Conservation (phyloP, 1,140 invertebrate species). For the Drosophila lini region DNA sequence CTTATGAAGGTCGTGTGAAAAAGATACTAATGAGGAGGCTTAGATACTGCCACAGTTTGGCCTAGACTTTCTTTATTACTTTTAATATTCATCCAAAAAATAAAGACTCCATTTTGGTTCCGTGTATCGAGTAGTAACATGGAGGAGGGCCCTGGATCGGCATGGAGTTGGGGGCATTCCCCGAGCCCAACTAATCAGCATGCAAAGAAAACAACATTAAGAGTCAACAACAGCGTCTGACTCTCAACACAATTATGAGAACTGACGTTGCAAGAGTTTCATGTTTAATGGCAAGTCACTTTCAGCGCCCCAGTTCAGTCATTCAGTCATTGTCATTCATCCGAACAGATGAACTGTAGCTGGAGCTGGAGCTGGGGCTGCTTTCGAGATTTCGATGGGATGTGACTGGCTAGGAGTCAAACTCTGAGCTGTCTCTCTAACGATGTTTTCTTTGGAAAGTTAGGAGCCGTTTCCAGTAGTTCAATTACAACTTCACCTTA, state of each 20-base stretch:
- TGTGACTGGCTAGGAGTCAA: conserved; percentile 4
- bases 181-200: conserved; percentile 79
- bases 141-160: conserved; percentile 29
- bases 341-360: conserved; percentile 40
- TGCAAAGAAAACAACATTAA: conserved; percentile 83
- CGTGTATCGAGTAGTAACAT: conserved; percentile 3
- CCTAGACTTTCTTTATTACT: not conserved
- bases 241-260: conserved; percentile 82
- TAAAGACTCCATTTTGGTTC: not conserved
- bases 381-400: conserved; percentile 9
- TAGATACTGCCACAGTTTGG: not conserved
- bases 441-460: conserved; percentile 79
- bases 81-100: not conserved
- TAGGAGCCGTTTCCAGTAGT: conserved; percentile 80
- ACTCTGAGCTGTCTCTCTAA: conserved; percentile 41
- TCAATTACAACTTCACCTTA: conserved; percentile 79
- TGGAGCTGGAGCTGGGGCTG: not conserved
- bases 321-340: conserved; percentile 73
- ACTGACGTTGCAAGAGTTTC: conserved; percentile 82
- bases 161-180: conserved; percentile 57
- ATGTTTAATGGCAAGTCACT: conserved; percentile 82
- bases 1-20: too few species aligned
- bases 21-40: not conserved
- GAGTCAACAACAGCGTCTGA: conserved; percentile 80
- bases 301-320: conserved; percentile 79